phyloP scores from a whole-genome alignment of 2,888 invertebrate species.

The Melinopterus prodromus region DNA sequence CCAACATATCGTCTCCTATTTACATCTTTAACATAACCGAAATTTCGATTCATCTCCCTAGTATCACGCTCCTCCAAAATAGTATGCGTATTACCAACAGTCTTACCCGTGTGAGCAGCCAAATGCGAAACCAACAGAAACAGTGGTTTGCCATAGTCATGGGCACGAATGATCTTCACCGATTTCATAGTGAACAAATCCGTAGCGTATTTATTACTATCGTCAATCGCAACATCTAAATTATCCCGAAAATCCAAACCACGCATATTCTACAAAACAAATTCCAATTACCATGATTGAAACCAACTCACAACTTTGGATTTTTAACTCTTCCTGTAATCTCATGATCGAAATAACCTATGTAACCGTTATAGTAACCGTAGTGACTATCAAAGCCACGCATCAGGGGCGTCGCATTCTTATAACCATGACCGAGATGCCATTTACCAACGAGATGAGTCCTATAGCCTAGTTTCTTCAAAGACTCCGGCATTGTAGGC shows the following conservation, averaged over 20 bases:
- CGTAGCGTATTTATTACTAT: constrained; percentile 72
- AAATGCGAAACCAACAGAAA: constrained; percentile 81
- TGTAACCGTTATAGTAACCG: constrained; percentile 84
- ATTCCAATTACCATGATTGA: neutral
- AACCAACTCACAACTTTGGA: neutral
- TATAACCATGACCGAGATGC: constrained; percentile 80
- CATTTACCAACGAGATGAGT: constrained; percentile 86
- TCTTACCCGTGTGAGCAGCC: constrained; percentile 74
- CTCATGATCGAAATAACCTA: constrained; percentile 74
- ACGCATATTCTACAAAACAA: constrained; percentile 53
- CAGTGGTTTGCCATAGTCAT: constrained; percentile 68
- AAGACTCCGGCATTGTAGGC: constrained; percentile 66
- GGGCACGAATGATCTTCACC: constrained; percentile 67
- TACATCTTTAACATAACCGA: constrained; percentile 71
- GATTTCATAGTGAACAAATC: constrained; percentile 75
- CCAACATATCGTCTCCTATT: constrained; percentile 76
- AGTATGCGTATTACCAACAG: constrained; percentile 64
- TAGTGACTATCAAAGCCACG: constrained; percentile 84
- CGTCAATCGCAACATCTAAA: constrained; percentile 60
- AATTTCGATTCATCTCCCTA: constrained; percentile 67
- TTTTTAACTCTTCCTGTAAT: constrained; percentile 15
- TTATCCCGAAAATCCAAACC: constrained; percentile 62
- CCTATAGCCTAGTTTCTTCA: constrained; percentile 72
- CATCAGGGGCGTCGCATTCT: constrained; percentile 71
- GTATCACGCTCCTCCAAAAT: constrained; percentile 73